Percentiles rank a stretch among this genome's conserved stretches.
phyloP scores from a whole-genome alignment of 2,888 invertebrate genomes.

The Orthosia gothica region DNA sequence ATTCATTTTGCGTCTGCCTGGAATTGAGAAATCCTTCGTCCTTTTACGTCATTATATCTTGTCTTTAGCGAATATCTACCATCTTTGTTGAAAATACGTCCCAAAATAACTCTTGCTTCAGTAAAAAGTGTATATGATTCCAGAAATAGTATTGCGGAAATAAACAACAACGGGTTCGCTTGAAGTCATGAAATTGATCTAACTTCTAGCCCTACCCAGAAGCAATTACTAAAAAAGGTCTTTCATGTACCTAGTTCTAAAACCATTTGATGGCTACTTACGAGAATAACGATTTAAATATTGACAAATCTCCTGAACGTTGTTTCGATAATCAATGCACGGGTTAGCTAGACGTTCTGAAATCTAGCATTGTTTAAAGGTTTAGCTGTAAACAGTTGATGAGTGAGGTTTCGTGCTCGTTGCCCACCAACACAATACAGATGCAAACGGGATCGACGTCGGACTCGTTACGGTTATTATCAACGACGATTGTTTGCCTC shows the following conservation, averaged over 20 bases:
- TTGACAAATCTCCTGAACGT: constrained; percentile 37
- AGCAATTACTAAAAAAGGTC: constrained; percentile 26
- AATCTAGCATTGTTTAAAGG: constrained; percentile 61
- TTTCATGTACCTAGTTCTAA: constrained; percentile 27
- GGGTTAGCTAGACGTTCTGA: constrained; percentile 52
- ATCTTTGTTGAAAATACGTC: constrained; percentile 1
- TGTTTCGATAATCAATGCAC: constrained; percentile 42
- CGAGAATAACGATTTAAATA: constrained; percentile 37
- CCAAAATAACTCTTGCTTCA: background rate
- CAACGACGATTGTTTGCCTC: constrained; percentile 82
- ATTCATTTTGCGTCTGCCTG: background rate
- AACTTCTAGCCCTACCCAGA: constrained; percentile 19
- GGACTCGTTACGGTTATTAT: constrained; percentile 86
- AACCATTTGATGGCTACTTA: constrained; percentile 28
- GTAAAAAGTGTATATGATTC: constrained; percentile 4
- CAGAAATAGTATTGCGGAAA: constrained; percentile 27
- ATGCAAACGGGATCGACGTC: constrained; percentile 81
- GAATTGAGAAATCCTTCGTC: background rate
- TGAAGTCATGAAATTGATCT: constrained; percentile 28
- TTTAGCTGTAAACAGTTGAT: constrained; percentile 66
- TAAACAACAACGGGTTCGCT: constrained; percentile 15
- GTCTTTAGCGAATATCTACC: background rate
- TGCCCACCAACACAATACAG: constrained; percentile 81
- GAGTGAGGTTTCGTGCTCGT: constrained; percentile 75
- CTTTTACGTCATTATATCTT: background rate